Evolutionary conservation across 2,113 vertebrate species (phyloP).

Genomic region (Choloepus hoffmanni): DNA sequence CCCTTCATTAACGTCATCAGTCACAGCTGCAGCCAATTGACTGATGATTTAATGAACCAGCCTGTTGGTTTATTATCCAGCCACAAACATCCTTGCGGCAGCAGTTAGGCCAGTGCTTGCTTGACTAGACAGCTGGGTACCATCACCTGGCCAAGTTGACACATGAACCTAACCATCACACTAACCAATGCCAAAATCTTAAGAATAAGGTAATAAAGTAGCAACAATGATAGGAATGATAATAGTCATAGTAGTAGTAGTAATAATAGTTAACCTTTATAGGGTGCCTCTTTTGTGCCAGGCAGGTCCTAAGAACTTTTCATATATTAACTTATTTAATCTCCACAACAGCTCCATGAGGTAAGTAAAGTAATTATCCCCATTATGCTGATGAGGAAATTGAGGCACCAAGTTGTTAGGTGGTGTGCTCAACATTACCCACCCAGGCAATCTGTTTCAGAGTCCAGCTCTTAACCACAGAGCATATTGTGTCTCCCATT

Average conservation of each 20-base stretch:
- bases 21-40: no score
- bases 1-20: no score
- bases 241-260: background rate
- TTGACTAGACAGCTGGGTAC: no score
- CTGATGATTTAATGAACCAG: no score
- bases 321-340: background rate
- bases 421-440: constrained; percentile 6
- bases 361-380: background rate
- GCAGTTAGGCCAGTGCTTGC: no score
- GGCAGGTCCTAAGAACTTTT: background rate
- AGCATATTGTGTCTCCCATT: background rate
- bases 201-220: background rate
- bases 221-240: background rate
- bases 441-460: background rate
- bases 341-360: background rate
- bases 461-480: background rate
- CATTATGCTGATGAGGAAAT: constrained; percentile 37
- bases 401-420: background rate
- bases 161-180: no score
- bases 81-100: no score
- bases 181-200: background rate
- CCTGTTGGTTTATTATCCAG: no score
- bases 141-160: no score
- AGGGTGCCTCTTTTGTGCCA: background rate
- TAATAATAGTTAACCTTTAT: background rate